Evolutionary conservation across 2,113 vertebrate species (phyloP).

Genomic region (Cryptomyrus ogoouensis): DNA sequence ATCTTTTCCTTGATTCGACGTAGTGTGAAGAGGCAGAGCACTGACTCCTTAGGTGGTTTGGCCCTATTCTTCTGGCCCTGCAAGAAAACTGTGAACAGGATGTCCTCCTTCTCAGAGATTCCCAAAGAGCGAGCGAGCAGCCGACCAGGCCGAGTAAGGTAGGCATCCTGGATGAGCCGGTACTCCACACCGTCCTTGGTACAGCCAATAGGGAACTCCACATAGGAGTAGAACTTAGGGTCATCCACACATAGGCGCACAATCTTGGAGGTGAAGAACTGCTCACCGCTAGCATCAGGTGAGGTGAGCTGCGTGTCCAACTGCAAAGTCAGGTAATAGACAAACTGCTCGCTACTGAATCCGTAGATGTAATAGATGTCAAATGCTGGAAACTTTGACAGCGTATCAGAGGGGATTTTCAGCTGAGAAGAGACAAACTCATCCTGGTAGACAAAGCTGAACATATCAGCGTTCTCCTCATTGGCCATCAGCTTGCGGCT

Average conservation of each 20-base stretch:
- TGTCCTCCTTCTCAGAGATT: slow-evolving; percentile 78
- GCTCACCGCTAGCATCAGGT: slow-evolving; percentile 81
- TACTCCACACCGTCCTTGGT: slow-evolving; percentile 88
- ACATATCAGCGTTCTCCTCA: slow-evolving; percentile 94
- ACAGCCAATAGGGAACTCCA: slow-evolving; percentile 92
- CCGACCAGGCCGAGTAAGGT: slow-evolving; percentile 76
- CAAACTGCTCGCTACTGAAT: slow-evolving; percentile 93
- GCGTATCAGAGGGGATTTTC: slow-evolving; percentile 92
- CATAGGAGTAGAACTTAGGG: slow-evolving; percentile 94
- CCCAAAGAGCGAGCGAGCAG: slow-evolving; percentile 78
- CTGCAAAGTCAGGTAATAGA: slow-evolving; percentile 92
- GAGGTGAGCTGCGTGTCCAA: slow-evolving; percentile 91
- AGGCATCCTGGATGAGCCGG: slow-evolving; percentile 90
- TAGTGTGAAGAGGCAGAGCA: slow-evolving; percentile 89
- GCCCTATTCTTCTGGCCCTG: slow-evolving; percentile 96
- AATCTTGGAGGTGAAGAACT: slow-evolving; percentile 95
- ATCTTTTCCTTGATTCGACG: slow-evolving; percentile 91
- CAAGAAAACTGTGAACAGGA: slow-evolving; percentile 89
- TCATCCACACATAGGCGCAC: slow-evolving; percentile 90
- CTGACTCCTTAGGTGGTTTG: slow-evolving; percentile 90
- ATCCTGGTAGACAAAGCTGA: slow-evolving; percentile 95
- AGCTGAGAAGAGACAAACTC: slow-evolving; percentile 95
- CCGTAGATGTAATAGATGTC: slow-evolving; percentile 97
- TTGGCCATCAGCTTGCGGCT: slow-evolving; percentile 90
- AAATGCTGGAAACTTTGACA: slow-evolving; percentile 92